These are phyloP conservation scores for Tiliacea citrago DNA, from an alignment of 2,888 invertebrate genomes.

Conservation along the genomic window DNA sequence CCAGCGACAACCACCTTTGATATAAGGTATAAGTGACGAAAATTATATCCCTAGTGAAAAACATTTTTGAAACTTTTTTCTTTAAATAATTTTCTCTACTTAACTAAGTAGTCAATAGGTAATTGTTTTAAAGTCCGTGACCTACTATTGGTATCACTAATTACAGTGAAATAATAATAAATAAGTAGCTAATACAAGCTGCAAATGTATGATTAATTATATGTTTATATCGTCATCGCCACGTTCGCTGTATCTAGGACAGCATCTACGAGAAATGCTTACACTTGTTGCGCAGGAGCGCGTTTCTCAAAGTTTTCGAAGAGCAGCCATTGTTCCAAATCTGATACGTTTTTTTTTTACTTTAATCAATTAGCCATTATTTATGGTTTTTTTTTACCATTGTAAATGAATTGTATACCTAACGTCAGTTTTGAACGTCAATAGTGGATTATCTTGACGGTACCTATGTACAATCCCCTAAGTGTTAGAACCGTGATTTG, in stretches of 20 bases:
- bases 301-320: constrained; percentile 77
- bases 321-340: neutral
- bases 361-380: neutral
- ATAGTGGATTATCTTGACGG: too few species aligned
- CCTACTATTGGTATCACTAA: constrained; percentile 53
- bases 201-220: constrained; percentile 78
- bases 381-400: too few species aligned
- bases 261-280: constrained; percentile 82
- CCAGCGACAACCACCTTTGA: too few species aligned
- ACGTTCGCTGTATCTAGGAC: constrained; percentile 82
- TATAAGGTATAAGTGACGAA: too few species aligned
- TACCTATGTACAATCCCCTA: too few species aligned
- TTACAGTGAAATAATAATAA: constrained; percentile 52
- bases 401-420: too few species aligned
- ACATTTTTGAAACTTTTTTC: neutral
- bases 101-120: neutral
- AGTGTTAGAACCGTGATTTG: too few species aligned
- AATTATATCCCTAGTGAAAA: too few species aligned
- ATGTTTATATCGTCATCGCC: constrained; percentile 68
- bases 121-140: constrained; percentile 57
- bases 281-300: constrained; percentile 80
- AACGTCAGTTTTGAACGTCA: too few species aligned
- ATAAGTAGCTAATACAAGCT: constrained; percentile 56
- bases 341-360: neutral
- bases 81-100: neutral